Base-by-base conservation (phyloP, 2,113 vertebrate species). In the Chauna torquata region DNA sequence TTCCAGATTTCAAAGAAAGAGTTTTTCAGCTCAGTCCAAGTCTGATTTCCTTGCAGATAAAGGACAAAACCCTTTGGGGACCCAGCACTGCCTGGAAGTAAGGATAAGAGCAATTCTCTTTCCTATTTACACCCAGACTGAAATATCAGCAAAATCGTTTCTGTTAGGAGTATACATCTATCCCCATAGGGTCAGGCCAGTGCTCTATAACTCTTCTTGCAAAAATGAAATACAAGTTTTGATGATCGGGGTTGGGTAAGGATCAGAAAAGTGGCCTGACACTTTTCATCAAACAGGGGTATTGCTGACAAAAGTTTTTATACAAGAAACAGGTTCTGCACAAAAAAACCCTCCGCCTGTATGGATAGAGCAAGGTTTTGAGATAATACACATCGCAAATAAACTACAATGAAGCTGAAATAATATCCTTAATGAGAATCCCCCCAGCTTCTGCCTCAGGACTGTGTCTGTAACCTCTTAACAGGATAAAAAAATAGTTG, bases 211-310 rank as follows among this genome's bases (percentile, higher is more conserved):
- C 30, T 76, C 47, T 77, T 78, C 54, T 83, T 54, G 79, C 78
- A 91, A 86, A 95, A 92, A 1, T 71, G 44, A 92, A 95, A 95
- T 87, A 44, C 17, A 84, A 13, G 82, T 74, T 90, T 91, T 90
- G 64, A 44, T 68, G 65, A 74, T 83, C 62, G 64, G 45, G 44
- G n/a, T 17, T 72, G 12, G 8, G 9, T 59, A 71, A 90, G n/a
- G 52, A 82, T 83, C 64, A 75, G 64, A 82, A 87, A 80, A 72
- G 45, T 45, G n/a, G 50, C 15, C 50, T 47, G 62, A 64, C 15
- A 38, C 1, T 3, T 86, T 85, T 38, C 8, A 64, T 65, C 66
- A 61, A 38, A 54, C 42, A 20, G 34, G 12, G 15, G 11, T 79
- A 79, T 34, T 38, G 36, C 14, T 32, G 57, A 70, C 6, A 70